These are phyloP conservation scores for Calvadosia cruxmelitensis DNA, from an alignment of 30 jellyfish, hydroid and myxozoan genomes.

Conservation along the genomic window DNA sequence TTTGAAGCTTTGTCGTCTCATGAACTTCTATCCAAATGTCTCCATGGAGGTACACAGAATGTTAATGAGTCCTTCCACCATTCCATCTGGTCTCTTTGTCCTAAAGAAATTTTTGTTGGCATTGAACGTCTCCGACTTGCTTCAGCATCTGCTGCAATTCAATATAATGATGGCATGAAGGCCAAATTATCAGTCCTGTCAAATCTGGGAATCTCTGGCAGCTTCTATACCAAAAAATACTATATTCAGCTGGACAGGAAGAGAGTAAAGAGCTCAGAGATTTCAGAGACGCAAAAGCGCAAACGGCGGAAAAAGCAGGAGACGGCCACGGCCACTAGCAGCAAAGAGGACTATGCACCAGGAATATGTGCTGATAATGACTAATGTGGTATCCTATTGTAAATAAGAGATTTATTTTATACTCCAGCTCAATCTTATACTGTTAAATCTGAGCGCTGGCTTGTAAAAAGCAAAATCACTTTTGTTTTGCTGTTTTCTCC, in stretches of 20 bases:
- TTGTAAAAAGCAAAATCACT: not conserved
- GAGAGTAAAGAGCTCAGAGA: not conserved
- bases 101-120: conserved; percentile 1
- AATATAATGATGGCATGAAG: not conserved
- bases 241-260: not conserved
- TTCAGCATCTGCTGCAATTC: not conserved
- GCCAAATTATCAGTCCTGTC: not conserved
- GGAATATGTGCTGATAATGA: not conserved
- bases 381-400: too few relatives aligned
- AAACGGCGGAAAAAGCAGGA: conserved; percentile 1
- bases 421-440: too few relatives aligned
- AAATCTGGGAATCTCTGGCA: too few relatives aligned
- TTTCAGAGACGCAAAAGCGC: not conserved
- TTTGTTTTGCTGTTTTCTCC: too few relatives aligned
- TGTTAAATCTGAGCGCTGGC: not conserved
- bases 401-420: too few relatives aligned
- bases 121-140: not conserved
- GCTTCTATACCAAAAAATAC: too few relatives aligned
- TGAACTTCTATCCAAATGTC: not conserved
- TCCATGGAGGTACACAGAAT: conserved; percentile 3
- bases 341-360: not conserved
- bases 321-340: not conserved
- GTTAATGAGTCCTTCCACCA: too few relatives aligned
- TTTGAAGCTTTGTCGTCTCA: not conserved
- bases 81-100: conserved; percentile 2